Evolutionary conservation across 2,888 invertebrate genomes (phyloP), one percentile per base, ranked within the genome.

Genomic region (Abrostola tripartita): DNA sequence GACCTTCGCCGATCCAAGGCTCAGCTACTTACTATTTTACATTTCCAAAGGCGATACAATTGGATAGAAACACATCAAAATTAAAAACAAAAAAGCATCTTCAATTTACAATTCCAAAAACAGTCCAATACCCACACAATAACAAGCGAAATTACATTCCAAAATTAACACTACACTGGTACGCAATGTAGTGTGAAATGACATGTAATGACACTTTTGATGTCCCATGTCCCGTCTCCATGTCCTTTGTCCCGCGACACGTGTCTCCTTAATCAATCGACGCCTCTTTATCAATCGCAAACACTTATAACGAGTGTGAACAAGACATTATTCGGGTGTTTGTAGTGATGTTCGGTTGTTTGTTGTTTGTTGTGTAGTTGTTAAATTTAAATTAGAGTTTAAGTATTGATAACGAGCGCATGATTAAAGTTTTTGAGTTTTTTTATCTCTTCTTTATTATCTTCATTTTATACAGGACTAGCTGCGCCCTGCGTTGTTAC

Each of bases 221-320:
- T 80, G 80, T 82, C 61, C 59, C 63, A 6, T 51, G 59, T 65
- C 61, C 63, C 35, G 4, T 12, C 55, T 35, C 14, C 42, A 79
- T 72, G 75, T 76, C 62, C 72, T 76, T 73, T 76, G 73, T 71
- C 47, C 12, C 12, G 2, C 52, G 82, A 57, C 83, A 84, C 83
- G 84, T 78, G 84, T 57, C 83, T 12, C 8, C 40, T 61, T 76
- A 72, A 85, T 83, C 83, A 77, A 82, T 82, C 62, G 76, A 82
- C 84, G 83, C 84, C 82, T 85, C 85, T 84, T 84, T 81, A 84
- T 82, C 81, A 84, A 74, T 74, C 50, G 65, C 76, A 72, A 76
- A 75, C 78, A 78, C 75, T 81, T 73, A 71, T 68, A 24, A 24
- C 66, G 70, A 73, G 65, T 71, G 70, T 71, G 71, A 73, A 76